Conservation (phyloP, 2,113 vertebrate species). For the Coptodon bakossiorum region DNA sequence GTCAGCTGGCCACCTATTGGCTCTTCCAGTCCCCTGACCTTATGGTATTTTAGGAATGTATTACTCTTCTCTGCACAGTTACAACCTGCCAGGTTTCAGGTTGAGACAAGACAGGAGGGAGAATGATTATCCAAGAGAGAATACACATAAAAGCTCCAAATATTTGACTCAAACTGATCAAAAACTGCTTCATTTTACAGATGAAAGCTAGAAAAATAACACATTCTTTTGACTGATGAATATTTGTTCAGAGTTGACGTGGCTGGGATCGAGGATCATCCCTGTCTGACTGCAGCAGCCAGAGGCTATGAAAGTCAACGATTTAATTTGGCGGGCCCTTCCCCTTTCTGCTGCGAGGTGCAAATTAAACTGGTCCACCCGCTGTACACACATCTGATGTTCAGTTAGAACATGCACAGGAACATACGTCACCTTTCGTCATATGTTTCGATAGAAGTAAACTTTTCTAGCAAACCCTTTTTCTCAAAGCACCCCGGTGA, state of each 20-base stretch:
- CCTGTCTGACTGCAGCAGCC: constrained; percentile 46
- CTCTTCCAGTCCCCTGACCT: constrained; percentile 69
- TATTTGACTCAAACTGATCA: not conserved
- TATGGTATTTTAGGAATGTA: constrained; percentile 73
- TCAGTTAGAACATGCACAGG: constrained; percentile 14
- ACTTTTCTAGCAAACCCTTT: not conserved
- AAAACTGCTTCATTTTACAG: not conserved
- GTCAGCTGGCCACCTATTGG: constrained; percentile 70
- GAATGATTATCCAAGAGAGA: constrained; percentile 9
- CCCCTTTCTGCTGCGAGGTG: constrained; percentile 13
- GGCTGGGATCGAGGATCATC: not conserved
- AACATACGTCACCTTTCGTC: not conserved
- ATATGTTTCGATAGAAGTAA: not conserved
- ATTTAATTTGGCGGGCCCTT: constrained; percentile 43
- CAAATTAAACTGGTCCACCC: not conserved
- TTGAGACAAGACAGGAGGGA: constrained; percentile 70
- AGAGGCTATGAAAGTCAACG: constrained; percentile 37
- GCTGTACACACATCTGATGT: not conserved
- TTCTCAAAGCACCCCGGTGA: not conserved
- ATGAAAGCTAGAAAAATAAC: not conserved
- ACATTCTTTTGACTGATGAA: not conserved
- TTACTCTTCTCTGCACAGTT: constrained; percentile 58
- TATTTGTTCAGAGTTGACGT: constrained; percentile 31
- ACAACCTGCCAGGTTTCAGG: constrained; percentile 72
- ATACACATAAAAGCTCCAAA: not conserved